A percentile compares a stretch with the other conserved stretches of the same genome.
phyloP scores from a whole-genome alignment of 2,888 invertebrate species.

The Nephrotoma appendiculata region DNA sequence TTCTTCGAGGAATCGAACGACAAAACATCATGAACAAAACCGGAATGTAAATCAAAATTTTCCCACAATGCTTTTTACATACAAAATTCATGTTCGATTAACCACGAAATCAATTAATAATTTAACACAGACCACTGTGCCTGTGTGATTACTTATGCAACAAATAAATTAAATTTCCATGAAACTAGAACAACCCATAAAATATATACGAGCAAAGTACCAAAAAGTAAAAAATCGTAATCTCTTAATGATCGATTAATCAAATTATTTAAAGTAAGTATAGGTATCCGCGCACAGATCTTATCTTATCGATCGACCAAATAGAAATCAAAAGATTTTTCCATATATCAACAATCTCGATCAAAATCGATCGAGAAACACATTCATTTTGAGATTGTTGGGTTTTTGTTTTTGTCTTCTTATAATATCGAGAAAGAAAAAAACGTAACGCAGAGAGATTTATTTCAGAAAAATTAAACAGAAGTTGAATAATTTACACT shows the following conservation, averaged over 20 bases:
- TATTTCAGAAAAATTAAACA: neutral
- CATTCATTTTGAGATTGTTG: neutral
- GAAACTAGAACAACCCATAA: neutral
- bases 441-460: neutral
- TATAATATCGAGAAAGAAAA: too few species aligned
- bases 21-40: neutral
- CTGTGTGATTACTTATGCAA: neutral
- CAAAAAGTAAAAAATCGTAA: neutral
- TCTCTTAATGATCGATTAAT: neutral
- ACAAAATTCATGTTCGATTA: neutral
- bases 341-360: neutral
- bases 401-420: neutral
- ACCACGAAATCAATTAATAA: neutral
- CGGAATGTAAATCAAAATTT: neutral
- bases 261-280: neutral
- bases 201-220: neutral
- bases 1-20: too few species aligned
- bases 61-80: neutral
- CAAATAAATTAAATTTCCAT: neutral
- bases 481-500: neutral
- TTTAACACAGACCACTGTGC: neutral
- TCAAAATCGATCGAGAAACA: neutral
- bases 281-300: neutral
- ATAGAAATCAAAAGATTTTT: neutral
- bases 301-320: neutral